Evolutionary conservation across 2,113 vertebrate species (phyloP).

Genomic region (Ochotona curzoniae): DNA sequence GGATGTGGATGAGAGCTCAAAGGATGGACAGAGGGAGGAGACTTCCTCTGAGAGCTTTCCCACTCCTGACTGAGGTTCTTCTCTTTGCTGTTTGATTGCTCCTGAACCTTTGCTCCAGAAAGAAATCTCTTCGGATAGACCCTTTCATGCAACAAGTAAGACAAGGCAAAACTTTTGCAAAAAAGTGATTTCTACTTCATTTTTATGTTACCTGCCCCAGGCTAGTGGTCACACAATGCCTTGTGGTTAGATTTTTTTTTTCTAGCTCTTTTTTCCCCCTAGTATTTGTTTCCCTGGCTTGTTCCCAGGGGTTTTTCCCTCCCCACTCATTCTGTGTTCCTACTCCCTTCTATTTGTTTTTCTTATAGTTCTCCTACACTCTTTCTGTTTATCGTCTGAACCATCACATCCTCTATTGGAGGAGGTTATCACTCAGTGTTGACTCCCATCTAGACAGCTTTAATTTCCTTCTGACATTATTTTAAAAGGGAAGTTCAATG

Average conservation of each 20-base stretch:
- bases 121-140: neutral
- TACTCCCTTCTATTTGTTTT: slow-evolving; percentile 64
- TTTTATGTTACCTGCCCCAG: neutral
- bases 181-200: neutral
- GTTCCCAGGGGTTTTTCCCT: slow-evolving; percentile 24
- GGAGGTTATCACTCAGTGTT: slow-evolving; percentile 72
- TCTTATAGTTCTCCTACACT: slow-evolving; percentile 49
- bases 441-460: slow-evolving; percentile 62
- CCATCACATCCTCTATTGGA: slow-evolving; percentile 62
- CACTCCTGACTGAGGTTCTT: neutral
- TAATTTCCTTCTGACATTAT: slow-evolving; percentile 80
- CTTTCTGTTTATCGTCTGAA: slow-evolving; percentile 61
- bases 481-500: slow-evolving; percentile 77
- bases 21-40: neutral
- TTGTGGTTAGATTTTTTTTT: neutral
- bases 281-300: neutral
- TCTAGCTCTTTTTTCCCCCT: slow-evolving; percentile 23
- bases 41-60: neutral
- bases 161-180: neutral
- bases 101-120: neutral
- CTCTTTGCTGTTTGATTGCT: neutral
- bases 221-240: neutral
- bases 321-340: slow-evolving; percentile 16
- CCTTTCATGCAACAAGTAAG: neutral
- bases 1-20: neutral